Base-by-base conservation (phyloP, 2,888 invertebrate species). In the Orchestes rusci region DNA sequence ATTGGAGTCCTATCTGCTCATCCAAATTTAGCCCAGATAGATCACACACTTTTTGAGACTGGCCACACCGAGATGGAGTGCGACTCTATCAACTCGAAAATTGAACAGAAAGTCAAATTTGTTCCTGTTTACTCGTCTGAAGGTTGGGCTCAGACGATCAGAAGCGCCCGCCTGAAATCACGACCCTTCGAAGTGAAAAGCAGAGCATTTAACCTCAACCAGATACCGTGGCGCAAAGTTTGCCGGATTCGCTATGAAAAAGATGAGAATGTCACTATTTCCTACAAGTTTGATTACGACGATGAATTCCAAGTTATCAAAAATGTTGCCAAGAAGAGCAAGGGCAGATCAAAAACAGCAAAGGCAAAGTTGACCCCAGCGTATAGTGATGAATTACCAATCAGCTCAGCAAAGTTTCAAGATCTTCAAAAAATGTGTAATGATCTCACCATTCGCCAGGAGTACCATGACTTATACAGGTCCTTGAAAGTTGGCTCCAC, bases 111-210 rank as follows among this genome's bases (percentile, higher is more conserved):
- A 48, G 36, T 50, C 17, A 59, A 58, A 43, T 50, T 54, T 39
- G 50, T 53, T 34, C 53, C 58, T 5, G 53, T 58, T 7, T 59
- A 59, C 39, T 55, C 50, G 15, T 56, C 55, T 33, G 59, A 59
- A 39, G 54, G 45, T 3, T 52, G 55, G 51, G 49, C 55, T 7
- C 52, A 56, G 39, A 16, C 52, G 19, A 55, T 56, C 28, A 30
- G 54, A 52, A 32, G 37, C 37, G 41, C 54, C 18, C 45, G 18
- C 10, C 5, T 23, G 10, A 23, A 23, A 23, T 10, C 23, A 23
- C 23, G 10, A 23, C 23, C 23, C 5, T 23, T 23, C 23, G 23
- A 5, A 5, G 23, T 23, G 10, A 23, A 23, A 23, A 23, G 10
- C 10, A 5, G 10, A 23, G 5, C 23, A 23, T 23, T 23, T 23